A percentile compares a stretch with the other conserved stretches of the same genome.
Evolutionary conservation across 1,140 invertebrate genomes (phyloP).

Genomic region (Callitettix versicolor): DNA sequence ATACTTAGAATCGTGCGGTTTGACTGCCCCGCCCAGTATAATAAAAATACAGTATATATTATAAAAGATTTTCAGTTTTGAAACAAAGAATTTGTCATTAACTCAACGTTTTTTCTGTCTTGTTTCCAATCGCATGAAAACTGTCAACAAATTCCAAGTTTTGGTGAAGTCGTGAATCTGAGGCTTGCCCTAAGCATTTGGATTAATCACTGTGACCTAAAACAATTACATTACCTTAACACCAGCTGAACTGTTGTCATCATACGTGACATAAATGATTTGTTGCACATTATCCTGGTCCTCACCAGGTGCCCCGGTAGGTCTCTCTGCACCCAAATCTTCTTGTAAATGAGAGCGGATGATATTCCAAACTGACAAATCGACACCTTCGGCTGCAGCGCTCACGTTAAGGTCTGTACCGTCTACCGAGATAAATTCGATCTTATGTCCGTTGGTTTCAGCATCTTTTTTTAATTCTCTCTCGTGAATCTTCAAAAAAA

Average conservation of each 20-base stretch:
- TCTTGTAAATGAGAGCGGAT: conserved; percentile 21
- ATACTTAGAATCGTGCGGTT: too few species aligned
- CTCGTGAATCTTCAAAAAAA: background rate
- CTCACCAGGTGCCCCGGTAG: background rate
- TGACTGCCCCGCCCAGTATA: too few species aligned
- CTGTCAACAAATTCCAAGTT: too few species aligned
- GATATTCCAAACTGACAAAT: conserved; percentile 22
- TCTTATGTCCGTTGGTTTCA: background rate
- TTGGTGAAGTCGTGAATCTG: too few species aligned
- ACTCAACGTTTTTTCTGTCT: too few species aligned
- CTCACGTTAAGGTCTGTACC: background rate
- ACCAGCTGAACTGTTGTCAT: conserved; percentile 30
- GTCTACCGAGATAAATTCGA: background rate
- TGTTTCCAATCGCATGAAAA: too few species aligned
- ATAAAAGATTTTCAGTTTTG: too few species aligned
- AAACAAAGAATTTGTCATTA: too few species aligned
- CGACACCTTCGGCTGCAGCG: conserved; percentile 5
- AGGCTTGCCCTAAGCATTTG: too few species aligned
- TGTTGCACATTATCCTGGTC: conserved; percentile 29
- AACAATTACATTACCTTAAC: too few species aligned
- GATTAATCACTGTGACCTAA: too few species aligned
- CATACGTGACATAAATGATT: conserved; percentile 40
- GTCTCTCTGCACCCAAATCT: conserved; percentile 3
- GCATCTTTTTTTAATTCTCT: background rate
- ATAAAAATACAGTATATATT: too few species aligned